These are phyloP conservation scores for Eulacestoma nigropectus DNA, from an alignment of 2,113 vertebrate species.

Conservation along the genomic window DNA sequence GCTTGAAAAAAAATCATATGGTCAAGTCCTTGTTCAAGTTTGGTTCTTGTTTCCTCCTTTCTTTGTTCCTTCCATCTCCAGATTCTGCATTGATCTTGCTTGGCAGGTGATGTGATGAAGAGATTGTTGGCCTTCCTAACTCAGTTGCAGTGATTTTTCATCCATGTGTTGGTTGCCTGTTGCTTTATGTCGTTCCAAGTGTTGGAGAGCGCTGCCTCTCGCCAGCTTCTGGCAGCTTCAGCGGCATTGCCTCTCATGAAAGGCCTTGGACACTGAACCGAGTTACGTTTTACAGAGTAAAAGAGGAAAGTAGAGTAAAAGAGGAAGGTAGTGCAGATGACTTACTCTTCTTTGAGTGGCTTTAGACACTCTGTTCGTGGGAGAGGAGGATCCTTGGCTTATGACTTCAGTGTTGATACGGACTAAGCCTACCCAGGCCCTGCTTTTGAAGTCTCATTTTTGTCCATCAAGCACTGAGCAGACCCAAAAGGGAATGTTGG, in stretches of 20 bases:
- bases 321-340: background rate
- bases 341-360: background rate
- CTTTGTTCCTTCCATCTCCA: background rate
- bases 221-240: background rate
- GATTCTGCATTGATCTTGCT: background rate
- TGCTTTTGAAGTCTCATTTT: background rate
- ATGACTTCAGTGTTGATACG: background rate
- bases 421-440: background rate
- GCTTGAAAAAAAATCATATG: background rate
- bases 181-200: background rate
- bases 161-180: background rate
- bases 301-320: too few species aligned
- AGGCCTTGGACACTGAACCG: background rate
- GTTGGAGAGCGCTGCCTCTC: background rate
- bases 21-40: background rate
- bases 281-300: fast-evolving
- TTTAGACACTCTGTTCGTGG: background rate
- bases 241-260: background rate
- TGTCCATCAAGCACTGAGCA: background rate
- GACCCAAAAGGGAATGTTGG: background rate
- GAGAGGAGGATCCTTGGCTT: background rate
- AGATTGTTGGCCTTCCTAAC: background rate
- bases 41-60: background rate
- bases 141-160: background rate
- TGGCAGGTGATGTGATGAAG: background rate